Percentiles rank a stretch among this genome's conserved stretches.
phyloP scores from a whole-genome alignment of 2,888 invertebrate genomes.

The Epinotia ramella region DNA sequence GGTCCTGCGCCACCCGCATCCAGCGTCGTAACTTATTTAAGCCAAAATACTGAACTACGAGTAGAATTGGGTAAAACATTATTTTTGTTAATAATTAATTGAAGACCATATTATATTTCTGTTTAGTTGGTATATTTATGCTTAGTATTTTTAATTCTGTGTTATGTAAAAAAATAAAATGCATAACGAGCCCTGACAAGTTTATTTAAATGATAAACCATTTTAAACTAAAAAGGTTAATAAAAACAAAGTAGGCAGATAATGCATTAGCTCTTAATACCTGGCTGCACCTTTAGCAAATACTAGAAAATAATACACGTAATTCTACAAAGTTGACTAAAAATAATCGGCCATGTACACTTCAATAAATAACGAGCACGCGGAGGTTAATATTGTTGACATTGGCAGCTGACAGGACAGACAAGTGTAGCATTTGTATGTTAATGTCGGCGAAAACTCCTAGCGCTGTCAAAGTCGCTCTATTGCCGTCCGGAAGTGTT shows the following conservation, averaged over 20 bases:
- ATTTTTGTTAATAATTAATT: not conserved
- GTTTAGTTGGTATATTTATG: not conserved
- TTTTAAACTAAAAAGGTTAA: slow-evolving; percentile 1
- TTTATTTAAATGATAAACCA: not conserved
- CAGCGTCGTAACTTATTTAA: not conserved
- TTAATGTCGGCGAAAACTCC: slow-evolving; percentile 74
- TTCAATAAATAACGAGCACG: slow-evolving; percentile 27
- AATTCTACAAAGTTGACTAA: slow-evolving; percentile 18
- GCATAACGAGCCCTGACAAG: not conserved
- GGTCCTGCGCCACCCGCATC: no score
- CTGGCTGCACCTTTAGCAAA: slow-evolving; percentile 27
- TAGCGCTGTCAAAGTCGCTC: slow-evolving; percentile 71
- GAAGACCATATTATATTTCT: no score
- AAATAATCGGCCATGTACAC: slow-evolving; percentile 22
- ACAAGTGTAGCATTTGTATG: slow-evolving; percentile 70
- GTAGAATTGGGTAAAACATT: no score
- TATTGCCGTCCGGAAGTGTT: slow-evolving; percentile 64
- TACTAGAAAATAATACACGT: slow-evolving; percentile 7
- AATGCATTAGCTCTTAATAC: not conserved
- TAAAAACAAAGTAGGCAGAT: slow-evolving; percentile 1
- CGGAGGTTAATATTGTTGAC: slow-evolving; percentile 47
- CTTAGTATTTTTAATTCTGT: not conserved
- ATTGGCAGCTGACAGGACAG: slow-evolving; percentile 66
- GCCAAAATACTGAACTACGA: no score
- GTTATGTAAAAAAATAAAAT: not conserved